Conservation (phyloP, 2,113 vertebrate species). For the Corvus cornix region DNA sequence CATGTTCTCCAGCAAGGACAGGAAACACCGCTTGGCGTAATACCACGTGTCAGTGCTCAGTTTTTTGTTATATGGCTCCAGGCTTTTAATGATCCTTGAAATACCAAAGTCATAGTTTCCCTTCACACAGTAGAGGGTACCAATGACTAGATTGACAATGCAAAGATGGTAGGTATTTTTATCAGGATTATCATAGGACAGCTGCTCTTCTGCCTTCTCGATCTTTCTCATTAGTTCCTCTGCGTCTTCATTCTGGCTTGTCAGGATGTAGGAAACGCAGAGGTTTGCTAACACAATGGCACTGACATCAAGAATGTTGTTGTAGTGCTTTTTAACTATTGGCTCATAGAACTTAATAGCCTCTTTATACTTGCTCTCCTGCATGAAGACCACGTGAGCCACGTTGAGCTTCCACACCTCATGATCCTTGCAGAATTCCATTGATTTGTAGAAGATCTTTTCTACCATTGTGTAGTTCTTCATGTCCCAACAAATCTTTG, state of each 20-base stretch:
- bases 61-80: constrained; percentile 96
- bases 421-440: constrained; percentile 91
- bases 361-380: constrained; percentile 94
- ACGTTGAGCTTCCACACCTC: constrained; percentile 95
- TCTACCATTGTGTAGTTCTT: constrained; percentile 94
- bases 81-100: constrained; percentile 93
- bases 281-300: constrained; percentile 95
- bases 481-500: constrained; percentile 96
- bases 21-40: constrained; percentile 94
- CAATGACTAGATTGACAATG: constrained; percentile 97
- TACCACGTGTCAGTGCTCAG: constrained; percentile 96
- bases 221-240: constrained; percentile 97
- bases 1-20: constrained; percentile 96
- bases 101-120: constrained; percentile 97
- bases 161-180: constrained; percentile 94
- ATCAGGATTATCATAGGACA: constrained; percentile 88
- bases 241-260: constrained; percentile 93
- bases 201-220: constrained; percentile 93
- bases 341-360: constrained; percentile 94
- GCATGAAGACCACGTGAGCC: constrained; percentile 97
- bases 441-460: constrained; percentile 93
- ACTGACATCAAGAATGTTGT: constrained; percentile 89
- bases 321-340: constrained; percentile 94
- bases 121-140: constrained; percentile 94
- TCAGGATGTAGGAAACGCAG: constrained; percentile 96